Evolutionary conservation across 1,140 invertebrate genomes (phyloP).

Genomic region (Lucilia sericata): DNA sequence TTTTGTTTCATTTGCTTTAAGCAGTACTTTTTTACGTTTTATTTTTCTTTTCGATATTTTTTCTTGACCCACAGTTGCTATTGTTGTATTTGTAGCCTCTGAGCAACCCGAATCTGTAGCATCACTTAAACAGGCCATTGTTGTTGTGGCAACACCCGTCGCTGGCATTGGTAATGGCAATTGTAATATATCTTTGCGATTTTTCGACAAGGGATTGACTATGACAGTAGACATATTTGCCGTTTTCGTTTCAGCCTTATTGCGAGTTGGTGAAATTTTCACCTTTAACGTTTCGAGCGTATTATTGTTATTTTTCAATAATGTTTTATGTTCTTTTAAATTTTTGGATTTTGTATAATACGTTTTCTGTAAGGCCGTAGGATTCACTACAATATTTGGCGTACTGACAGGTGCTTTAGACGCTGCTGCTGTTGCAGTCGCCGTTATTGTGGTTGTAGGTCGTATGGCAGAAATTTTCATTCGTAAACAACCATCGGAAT

Average conservation of each 20-base stretch:
- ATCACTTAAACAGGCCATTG: conserved; percentile 49
- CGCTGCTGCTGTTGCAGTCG: no score
- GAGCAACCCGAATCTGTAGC: conserved; percentile 52
- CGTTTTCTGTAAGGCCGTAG: not conserved
- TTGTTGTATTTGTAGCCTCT: conserved; percentile 49
- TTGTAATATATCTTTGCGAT: not conserved
- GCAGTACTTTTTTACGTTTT: conserved; percentile 57
- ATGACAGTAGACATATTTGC: conserved; percentile 14
- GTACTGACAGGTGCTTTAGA: not conserved
- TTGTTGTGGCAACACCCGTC: not conserved
- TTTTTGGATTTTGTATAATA: not conserved
- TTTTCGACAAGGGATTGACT: conserved; percentile 26
- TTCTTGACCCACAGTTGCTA: conserved; percentile 38
- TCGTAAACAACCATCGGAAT: conserved; percentile 60
- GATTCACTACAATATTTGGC: not conserved
- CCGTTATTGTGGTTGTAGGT: conserved; percentile 29
- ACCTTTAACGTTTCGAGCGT: conserved; percentile 4
- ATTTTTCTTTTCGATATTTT: conserved; percentile 50
- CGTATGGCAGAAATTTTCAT: conserved; percentile 67
- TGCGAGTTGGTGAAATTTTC: conserved; percentile 35
- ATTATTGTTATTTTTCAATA: not conserved
- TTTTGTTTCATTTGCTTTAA: conserved; percentile 42
- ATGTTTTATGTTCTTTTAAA: not conserved
- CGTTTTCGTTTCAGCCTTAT: conserved; percentile 29
- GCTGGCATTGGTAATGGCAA: not conserved